These are phyloP conservation scores for Martes martes DNA, from an alignment of 2,113 vertebrate species.

Conservation along the genomic window DNA sequence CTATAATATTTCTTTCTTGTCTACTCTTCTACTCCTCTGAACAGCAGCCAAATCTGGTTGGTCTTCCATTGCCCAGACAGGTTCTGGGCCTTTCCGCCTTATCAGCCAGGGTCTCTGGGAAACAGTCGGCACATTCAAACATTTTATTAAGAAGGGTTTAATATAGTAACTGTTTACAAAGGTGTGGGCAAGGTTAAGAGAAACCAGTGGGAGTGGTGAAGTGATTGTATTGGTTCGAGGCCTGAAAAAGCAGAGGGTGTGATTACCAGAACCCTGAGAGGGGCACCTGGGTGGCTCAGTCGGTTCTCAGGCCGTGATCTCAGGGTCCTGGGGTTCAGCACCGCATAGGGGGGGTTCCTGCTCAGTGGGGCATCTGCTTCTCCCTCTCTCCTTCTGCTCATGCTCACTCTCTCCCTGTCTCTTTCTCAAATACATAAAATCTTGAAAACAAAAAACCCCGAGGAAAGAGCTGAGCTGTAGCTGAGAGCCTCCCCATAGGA, in stretches of 20 bases:
- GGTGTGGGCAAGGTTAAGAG: background rate
- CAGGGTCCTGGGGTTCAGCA: background rate
- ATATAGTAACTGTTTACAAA: background rate
- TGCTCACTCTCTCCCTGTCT: background rate
- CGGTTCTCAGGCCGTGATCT: background rate
- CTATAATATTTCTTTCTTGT: background rate
- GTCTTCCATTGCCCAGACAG: background rate
- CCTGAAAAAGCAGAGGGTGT: background rate
- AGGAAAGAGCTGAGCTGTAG: background rate
- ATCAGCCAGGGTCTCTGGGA: background rate
- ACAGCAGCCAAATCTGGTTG: background rate
- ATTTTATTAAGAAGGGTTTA: background rate
- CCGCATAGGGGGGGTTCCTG: background rate
- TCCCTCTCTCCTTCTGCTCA: background rate
- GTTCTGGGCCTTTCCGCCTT: background rate
- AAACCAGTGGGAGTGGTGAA: background rate
- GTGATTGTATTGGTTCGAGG: background rate
- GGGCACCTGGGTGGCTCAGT: background rate
- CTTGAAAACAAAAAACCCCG: background rate
- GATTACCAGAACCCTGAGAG: background rate
- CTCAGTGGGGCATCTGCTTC: background rate
- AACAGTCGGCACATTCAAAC: background rate
- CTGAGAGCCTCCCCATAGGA: background rate
- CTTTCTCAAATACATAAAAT: background rate
- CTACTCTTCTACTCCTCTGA: background rate